Evolutionary conservation across 2,888 invertebrate genomes (phyloP).

Genomic region (Alviniconcha strummeri): DNA sequence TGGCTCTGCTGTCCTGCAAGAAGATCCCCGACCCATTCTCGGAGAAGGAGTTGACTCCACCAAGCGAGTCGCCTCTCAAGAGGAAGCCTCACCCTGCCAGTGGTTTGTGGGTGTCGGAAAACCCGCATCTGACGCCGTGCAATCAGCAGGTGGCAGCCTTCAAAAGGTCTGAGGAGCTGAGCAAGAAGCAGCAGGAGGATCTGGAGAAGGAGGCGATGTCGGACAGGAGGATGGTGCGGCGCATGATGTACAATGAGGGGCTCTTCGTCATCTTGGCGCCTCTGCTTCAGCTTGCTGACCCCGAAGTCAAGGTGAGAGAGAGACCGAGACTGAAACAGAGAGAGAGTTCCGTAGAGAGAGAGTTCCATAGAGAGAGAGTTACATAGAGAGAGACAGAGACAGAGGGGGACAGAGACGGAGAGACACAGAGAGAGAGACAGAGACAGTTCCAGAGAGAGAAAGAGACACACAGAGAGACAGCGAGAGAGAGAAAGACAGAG

Average conservation of each 20-base stretch:
- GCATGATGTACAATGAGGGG: constrained; percentile 48
- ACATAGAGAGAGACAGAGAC: no score
- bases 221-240: constrained; percentile 52
- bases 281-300: constrained; percentile 26
- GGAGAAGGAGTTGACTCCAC: background rate
- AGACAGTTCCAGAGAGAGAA: no score
- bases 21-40: constrained; percentile 3
- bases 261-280: constrained; percentile 32
- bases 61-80: constrained; percentile 5
- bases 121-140: constrained; percentile 45
- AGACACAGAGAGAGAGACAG: no score
- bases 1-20: constrained; percentile 28
- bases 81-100: background rate
- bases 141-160: background rate
- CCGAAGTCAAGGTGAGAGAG: constrained; percentile 35
- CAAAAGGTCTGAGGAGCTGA: background rate
- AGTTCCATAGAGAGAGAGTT: no score
- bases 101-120: constrained; percentile 45
- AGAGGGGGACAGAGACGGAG: no score
- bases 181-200: constrained; percentile 39
- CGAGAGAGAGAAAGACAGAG: no score
- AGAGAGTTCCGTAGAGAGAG: no score
- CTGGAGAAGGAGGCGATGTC: constrained; percentile 51
- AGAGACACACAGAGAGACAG: no score
- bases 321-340: no score